Base-by-base conservation (phyloP, 2,888 invertebrate genomes). In the Buathra laborator region DNA sequence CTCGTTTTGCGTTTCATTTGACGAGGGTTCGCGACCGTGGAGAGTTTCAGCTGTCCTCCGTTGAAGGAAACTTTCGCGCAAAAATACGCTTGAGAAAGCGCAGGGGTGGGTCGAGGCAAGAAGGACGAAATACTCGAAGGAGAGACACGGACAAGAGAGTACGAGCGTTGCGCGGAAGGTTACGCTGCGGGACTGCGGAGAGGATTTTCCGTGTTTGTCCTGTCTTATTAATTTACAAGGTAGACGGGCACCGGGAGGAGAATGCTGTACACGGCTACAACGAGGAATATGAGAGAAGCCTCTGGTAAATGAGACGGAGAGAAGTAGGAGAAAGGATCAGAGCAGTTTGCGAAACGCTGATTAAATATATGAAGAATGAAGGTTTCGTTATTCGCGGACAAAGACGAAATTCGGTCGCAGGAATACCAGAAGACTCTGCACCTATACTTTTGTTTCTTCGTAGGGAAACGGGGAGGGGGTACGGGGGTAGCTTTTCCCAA, bases 211-310 rank as follows among this genome's bases (percentile, higher is more conserved):
- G 86, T 91, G 90, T 90, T 90, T 90, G 88, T 87, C 87, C 89
- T 86, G 88, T 80, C 89, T 90, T 91, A 91, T 92, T 91, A 91
- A 91, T 91, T 90, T 90, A 90, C 89, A 90, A 87, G 88, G 84
- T 80, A 56, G 44, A 82, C 43, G 70, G 70, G 59, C 67, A 80
- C 56, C 56, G 75, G 32, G 81, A 51, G 56, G 56, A 24, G 12
- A 37, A n/a, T n/a, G 14, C 1, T 32, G 24, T 4, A 14, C 14
- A 14, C 29, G n/a, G 32, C 5, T 32, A 3, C 7, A n/a, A 24
- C 56, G 59, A 37, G 59, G 24, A 62, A 74, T 46, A 75, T 48
- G 75, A 51, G 16, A 44, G 46, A 46, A 37, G 46, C 14, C 37
- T 2, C 48, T 48, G 44, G 44, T 14, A 56, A 48, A 75, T 7